These are phyloP conservation scores for Drosophila kurseongensis DNA, from an alignment of 1,140 invertebrate genomes.

Conservation along the genomic window DNA sequence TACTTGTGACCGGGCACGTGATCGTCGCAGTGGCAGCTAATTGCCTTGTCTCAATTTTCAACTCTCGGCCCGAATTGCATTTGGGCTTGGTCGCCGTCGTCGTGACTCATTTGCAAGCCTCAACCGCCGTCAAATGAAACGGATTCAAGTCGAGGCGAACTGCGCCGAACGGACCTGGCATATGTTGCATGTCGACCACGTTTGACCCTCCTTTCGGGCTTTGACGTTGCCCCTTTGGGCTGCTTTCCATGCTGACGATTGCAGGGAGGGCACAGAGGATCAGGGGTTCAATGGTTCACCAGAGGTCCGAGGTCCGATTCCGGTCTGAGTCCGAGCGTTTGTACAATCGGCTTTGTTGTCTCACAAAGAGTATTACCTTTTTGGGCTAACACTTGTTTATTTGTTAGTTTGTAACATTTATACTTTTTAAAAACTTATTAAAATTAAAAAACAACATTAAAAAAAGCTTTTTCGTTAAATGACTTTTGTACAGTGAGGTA, in stretches of 20 bases:
- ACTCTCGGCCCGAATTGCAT: constrained; percentile 27
- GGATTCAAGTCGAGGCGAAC: constrained; percentile 35
- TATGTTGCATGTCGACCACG: constrained; percentile 45
- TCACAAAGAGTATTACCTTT: neutral
- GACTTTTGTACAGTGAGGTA: too few relatives aligned
- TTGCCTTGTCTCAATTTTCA: constrained; percentile 67
- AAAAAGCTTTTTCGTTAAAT: too few relatives aligned
- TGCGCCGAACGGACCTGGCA: constrained; percentile 44
- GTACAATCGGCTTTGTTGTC: neutral
- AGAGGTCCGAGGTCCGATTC: constrained; percentile 18
- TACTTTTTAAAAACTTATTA: neutral
- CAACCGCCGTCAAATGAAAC: neutral
- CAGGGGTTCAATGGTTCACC: constrained; percentile 28
- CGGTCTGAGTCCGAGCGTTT: constrained; percentile 16
- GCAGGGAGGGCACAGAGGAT: constrained; percentile 10
- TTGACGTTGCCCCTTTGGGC: constrained; percentile 7
- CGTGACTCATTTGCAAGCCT: constrained; percentile 60
- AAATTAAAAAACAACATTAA: too few relatives aligned
- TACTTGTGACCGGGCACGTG: constrained; percentile 32
- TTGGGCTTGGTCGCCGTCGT: constrained; percentile 48
- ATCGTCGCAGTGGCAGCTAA: constrained; percentile 61
- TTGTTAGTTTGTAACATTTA: neutral
- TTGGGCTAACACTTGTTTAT: neutral
- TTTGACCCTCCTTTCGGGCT: constrained; percentile 48
- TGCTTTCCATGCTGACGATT: neutral